Evolutionary conservation across 1,140 invertebrate genomes (phyloP).

Genomic region (Cyrtorhinus lividipennis): DNA sequence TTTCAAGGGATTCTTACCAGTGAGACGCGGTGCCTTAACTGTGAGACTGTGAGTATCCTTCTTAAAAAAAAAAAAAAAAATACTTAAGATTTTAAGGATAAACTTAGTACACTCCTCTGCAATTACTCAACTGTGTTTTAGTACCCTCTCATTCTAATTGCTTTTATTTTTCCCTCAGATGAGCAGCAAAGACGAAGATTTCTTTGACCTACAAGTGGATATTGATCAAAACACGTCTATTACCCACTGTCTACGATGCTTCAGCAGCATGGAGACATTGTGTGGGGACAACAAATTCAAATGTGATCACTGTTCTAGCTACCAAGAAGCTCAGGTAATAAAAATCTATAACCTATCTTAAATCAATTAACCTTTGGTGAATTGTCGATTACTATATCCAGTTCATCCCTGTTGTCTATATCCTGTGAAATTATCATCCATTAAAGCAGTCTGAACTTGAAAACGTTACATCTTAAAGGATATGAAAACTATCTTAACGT

Average conservation of each 20-base stretch:
- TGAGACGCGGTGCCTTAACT: slow-evolving; percentile 97
- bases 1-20: slow-evolving; percentile 99
- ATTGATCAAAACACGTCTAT: slow-evolving; percentile 99
- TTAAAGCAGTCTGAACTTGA: too few species aligned
- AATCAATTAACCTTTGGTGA: too few species aligned
- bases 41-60: slow-evolving; percentile 84
- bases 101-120: too few species aligned
- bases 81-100: too few species aligned
- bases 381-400: neutral
- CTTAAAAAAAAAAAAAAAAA: too few species aligned
- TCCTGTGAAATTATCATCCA: too few species aligned
- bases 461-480: too few species aligned
- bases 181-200: slow-evolving; percentile 98
- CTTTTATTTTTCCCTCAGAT: slow-evolving; percentile 35
- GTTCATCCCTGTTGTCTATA: too few species aligned
- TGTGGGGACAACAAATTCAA: slow-evolving; percentile 99
- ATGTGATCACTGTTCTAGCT: slow-evolving; percentile 97
- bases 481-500: too few species aligned
- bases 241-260: slow-evolving; percentile 92
- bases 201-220: slow-evolving; percentile 97
- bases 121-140: too few species aligned
- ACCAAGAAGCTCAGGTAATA: slow-evolving; percentile 88
- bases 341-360: neutral
- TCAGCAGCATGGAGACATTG: slow-evolving; percentile 97
- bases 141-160: too few species aligned